These are phyloP conservation scores for Octopus sinensis DNA, from an alignment of 1,140 invertebrate genomes.

Conservation along the genomic window DNA sequence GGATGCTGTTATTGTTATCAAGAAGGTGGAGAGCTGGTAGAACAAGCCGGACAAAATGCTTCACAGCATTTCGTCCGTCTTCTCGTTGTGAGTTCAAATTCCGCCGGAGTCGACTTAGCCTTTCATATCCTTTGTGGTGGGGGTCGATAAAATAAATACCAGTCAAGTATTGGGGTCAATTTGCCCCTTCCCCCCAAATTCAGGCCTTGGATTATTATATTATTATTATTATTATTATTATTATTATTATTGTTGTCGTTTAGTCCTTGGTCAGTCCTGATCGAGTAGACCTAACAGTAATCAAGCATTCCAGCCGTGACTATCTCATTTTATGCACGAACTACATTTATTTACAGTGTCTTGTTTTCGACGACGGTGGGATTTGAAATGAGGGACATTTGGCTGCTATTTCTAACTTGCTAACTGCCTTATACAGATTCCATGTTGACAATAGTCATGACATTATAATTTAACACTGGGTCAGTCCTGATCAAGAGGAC, in stretches of 20 bases:
- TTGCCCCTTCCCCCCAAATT: neutral
- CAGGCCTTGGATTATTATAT: neutral
- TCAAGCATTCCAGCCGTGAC: neutral
- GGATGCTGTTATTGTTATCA: too few relatives aligned
- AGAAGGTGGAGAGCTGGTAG: too few relatives aligned
- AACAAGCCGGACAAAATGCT: too few relatives aligned
- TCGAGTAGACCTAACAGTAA: neutral
- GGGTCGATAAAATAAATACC: constrained; percentile 1
- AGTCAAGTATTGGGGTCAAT: neutral
- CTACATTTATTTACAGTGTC: neutral
- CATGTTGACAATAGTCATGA: too few relatives aligned
- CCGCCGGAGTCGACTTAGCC: neutral
- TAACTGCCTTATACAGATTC: too few relatives aligned
- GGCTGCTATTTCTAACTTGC: too few relatives aligned
- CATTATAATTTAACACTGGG: too few relatives aligned
- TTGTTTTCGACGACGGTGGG: neutral
- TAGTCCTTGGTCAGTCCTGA: neutral
- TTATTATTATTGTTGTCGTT: neutral
- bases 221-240: constrained; percentile 6
- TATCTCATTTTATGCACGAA: neutral
- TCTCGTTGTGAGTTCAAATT: neutral
- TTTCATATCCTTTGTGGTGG: neutral
- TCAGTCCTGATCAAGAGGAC: too few relatives aligned
- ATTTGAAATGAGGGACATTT: too few relatives aligned
- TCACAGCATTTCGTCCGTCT: too few relatives aligned